Evolutionary conservation across 2,888 invertebrate genomes (phyloP), one percentile per base, ranked within the genome.

Genomic region (Caenorhabditis sinica): DNA sequence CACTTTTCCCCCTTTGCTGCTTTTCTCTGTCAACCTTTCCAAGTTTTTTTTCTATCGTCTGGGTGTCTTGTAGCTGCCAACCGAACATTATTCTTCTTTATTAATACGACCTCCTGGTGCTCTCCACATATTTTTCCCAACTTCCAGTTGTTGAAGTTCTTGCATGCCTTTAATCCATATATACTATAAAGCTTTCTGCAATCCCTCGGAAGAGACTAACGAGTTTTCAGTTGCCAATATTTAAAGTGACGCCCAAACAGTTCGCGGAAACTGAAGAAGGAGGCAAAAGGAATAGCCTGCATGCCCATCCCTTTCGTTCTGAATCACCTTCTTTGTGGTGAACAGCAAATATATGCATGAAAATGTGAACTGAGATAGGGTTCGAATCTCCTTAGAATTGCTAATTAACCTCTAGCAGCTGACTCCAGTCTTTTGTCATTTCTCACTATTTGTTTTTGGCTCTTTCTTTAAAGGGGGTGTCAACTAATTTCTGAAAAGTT

Each of bases 311-410:
- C 9, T 49, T 61, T 30, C 30, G 4, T 56, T 43, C 51, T 53
- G 58, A 76, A 56, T 60, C 60, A 76, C 76, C 68, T 76, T 76
- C 33, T 66, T 33, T 30, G 40, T 33, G 28, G n/a, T 20, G 15
- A 43, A 56, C 20, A 30, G 15, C 25, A 30, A 71, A 79, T 79
- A 63, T 71, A 79, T 79, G 71, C 79, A 79, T 79, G 71, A 66
- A 69, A 80, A 80, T 72, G 80, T 25, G 80, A 53, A 43, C 75
- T 58, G 33, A 66, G 66, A 75, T 66, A 75, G 36, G 11, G 40
- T 25, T 49, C 28, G 43, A 56, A 71, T 53, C 71, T 65, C 28
- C 43, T 65, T 51, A 69, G 80, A 80, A 80, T 80, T 80, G 65
- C 66, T 72, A 80, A 80, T 80, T 66, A 36, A 30, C 28, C n/a